Evolutionary conservation across 2,888 invertebrate genomes (phyloP).

Genomic region (Tillus elongatus): DNA sequence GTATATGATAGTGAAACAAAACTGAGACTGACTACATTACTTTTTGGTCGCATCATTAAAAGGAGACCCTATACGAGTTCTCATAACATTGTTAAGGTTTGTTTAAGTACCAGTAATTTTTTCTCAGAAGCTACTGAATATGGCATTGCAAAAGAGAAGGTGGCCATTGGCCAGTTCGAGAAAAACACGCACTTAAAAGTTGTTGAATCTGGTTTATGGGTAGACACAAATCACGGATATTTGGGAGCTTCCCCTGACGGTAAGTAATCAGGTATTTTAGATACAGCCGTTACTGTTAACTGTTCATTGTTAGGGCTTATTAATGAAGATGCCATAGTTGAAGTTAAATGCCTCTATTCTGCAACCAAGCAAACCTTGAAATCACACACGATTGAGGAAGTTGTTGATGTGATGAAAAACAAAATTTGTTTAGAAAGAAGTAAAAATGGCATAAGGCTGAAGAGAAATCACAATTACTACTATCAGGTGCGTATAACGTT

Average conservation of each 20-base stretch:
- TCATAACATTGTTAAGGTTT: conserved; percentile 17
- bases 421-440: not conserved
- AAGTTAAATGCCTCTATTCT: not conserved
- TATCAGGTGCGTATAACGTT: conserved; percentile 9
- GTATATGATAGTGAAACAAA: conserved; percentile 13
- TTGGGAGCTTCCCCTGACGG: conserved; percentile 8
- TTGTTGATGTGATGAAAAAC: not conserved
- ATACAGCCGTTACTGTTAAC: no score
- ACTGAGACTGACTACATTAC: conserved; percentile 16
- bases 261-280: not conserved
- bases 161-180: conserved; percentile 5
- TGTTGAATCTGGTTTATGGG: conserved; percentile 6
- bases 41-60: conserved; percentile 16
- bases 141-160: conserved; percentile 17
- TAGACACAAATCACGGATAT: conserved; percentile 2
- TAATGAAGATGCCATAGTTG: not conserved
- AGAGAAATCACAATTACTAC: conserved; percentile 5
- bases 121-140: conserved; percentile 17
- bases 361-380: not conserved
- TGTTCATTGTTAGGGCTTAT: no score
- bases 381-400: conserved; percentile 2
- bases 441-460: not conserved
- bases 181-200: not conserved
- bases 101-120: conserved; percentile 9
- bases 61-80: conserved; percentile 15